A percentile compares a stretch with the other conserved stretches of the same genome.
phyloP scores from a whole-genome alignment of 2,888 invertebrate genomes.

The Trissolcus brochymenae region DNA sequence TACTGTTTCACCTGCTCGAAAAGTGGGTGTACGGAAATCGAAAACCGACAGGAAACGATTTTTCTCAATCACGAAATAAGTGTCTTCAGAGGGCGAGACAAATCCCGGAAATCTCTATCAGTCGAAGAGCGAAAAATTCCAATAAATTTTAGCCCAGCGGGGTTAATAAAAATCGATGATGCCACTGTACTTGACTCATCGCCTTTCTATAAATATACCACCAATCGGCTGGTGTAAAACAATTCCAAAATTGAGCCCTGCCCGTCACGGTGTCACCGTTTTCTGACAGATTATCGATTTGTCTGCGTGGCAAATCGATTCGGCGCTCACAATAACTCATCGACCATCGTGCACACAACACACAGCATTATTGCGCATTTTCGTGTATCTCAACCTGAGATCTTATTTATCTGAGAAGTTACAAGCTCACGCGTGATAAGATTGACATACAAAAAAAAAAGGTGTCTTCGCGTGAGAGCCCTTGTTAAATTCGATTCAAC shows the following conservation, averaged over 20 bases:
- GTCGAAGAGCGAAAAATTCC: too few species aligned
- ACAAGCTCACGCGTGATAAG: background rate
- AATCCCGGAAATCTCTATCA: too few species aligned
- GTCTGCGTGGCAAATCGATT: slow-evolving; percentile 39
- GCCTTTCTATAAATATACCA: too few species aligned
- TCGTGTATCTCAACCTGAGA: too few species aligned
- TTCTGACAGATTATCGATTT: slow-evolving; percentile 45
- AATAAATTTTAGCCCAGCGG: too few species aligned
- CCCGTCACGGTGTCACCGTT: slow-evolving; percentile 18
- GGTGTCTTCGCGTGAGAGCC: background rate
- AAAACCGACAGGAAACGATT: slow-evolving; percentile 6
- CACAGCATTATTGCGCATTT: too few species aligned
- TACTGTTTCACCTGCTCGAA: slow-evolving; percentile 56
- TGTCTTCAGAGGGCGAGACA: too few species aligned
- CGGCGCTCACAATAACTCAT: slow-evolving; percentile 31
- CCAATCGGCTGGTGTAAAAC: too few species aligned
- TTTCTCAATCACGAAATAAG: background rate
- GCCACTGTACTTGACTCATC: too few species aligned
- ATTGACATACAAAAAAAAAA: background rate
- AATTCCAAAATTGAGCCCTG: background rate
- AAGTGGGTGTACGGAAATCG: slow-evolving; percentile 15
- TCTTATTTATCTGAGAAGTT: too few species aligned
- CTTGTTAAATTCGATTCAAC: background rate
- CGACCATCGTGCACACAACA: background rate
- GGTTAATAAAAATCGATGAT: too few species aligned